Conservation (phyloP, 2,888 invertebrate genomes). For the Invenusta paracnida region DNA sequence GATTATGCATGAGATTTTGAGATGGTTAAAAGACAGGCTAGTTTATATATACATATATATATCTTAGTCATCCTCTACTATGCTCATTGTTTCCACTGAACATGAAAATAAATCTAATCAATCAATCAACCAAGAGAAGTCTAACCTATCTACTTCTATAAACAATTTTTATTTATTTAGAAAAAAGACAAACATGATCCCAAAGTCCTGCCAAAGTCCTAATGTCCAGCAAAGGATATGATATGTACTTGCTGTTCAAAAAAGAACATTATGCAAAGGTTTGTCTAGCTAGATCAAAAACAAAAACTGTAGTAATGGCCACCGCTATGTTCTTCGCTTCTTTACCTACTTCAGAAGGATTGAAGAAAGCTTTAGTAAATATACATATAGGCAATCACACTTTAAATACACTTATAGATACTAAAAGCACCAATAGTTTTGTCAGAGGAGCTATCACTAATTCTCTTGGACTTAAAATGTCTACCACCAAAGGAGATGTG, state of each 20-base stretch:
- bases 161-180: slow-evolving; percentile 18
- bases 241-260: slow-evolving; percentile 20
- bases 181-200: background rate
- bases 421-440: slow-evolving; percentile 27
- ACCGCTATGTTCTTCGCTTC: background rate
- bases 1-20: slow-evolving; percentile 30
- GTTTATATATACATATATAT: background rate
- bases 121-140: background rate
- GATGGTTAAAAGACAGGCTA: slow-evolving; percentile 9
- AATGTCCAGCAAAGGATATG: slow-evolving; percentile 24
- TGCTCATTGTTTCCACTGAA: background rate
- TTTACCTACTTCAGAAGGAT: slow-evolving; percentile 12
- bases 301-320: background rate
- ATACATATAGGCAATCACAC: background rate
- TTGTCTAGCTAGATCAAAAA: slow-evolving; percentile 11
- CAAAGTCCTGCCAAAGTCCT: background rate
- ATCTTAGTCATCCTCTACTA: background rate
- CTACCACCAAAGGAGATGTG: background rate
- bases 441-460: background rate
- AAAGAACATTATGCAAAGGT: slow-evolving; percentile 9
- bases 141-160: slow-evolving; percentile 11
- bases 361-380: slow-evolving; percentile 8
- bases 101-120: slow-evolving; percentile 14
- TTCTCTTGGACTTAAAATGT: background rate
- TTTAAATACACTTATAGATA: slow-evolving; percentile 18